A percentile compares a stretch with the other conserved stretches of the same genome.
These are phyloP conservation scores for Penaeus indicus DNA, from an alignment of 1,140 invertebrate genomes.

Conservation along the genomic window DNA sequence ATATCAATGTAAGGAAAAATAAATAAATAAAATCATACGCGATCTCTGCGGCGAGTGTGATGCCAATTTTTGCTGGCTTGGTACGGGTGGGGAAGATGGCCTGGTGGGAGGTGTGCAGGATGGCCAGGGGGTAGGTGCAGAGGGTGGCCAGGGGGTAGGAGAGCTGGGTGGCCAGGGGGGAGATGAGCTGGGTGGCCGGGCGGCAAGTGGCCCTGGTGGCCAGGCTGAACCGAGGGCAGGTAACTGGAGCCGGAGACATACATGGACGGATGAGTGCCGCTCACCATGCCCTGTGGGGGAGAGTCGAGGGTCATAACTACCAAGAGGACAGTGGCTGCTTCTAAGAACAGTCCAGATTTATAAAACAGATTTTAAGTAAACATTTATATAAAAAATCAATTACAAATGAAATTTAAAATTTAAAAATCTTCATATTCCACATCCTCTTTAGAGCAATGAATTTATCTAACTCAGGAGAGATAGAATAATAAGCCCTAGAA, in stretches of 20 bases:
- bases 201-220: constrained; percentile 38
- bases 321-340: no score
- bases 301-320: no score
- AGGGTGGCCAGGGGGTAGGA: constrained; percentile 40
- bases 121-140: constrained; percentile 48
- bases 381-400: no score
- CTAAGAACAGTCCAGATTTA: no score
- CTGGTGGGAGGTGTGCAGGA: constrained; percentile 43
- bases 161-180: constrained; percentile 34
- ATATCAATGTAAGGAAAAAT: neutral
- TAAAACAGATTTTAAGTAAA: no score
- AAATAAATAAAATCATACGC: constrained; percentile 38
- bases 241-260: constrained; percentile 51
- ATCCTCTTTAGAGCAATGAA: no score
- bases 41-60: constrained; percentile 58
- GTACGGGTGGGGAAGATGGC: constrained; percentile 48
- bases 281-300: neutral
- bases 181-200: constrained; percentile 44
- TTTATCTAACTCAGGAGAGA: no score
- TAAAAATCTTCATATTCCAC: no score
- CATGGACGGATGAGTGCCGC: constrained; percentile 57
- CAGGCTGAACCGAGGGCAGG: constrained; percentile 24
- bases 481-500: no score
- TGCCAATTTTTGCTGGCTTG: constrained; percentile 51
- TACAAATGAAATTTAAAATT: no score